phyloP scores from a whole-genome alignment of 2,888 invertebrate genomes.

The Drosophila emarginata region DNA sequence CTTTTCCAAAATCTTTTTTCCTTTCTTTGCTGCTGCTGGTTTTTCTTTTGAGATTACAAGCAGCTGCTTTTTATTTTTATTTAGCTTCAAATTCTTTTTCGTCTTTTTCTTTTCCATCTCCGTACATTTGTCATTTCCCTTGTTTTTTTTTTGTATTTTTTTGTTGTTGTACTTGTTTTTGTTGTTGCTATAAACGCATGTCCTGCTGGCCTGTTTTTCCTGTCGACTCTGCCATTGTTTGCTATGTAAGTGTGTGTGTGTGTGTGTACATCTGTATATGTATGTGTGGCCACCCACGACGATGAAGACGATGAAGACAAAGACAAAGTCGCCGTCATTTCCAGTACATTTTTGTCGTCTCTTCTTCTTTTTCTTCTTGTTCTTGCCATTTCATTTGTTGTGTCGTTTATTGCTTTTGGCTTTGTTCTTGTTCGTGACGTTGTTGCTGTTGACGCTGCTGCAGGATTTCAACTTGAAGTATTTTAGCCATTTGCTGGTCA shows the following conservation, averaged over 20 bases:
- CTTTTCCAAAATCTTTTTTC: neutral
- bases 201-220: constrained; percentile 44
- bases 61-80: constrained; percentile 52
- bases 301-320: constrained; percentile 51
- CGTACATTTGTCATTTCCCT: constrained; percentile 19
- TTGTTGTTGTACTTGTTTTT: neutral
- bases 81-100: constrained; percentile 33
- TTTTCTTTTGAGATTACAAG: constrained; percentile 41
- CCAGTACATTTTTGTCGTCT: constrained; percentile 54
- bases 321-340: constrained; percentile 63
- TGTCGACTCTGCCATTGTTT: constrained; percentile 53
- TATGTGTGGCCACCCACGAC: constrained; percentile 45
- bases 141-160: neutral
- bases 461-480: constrained; percentile 64
- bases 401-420: constrained; percentile 59
- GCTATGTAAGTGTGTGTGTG: constrained; percentile 48
- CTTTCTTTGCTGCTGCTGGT: neutral
- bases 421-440: constrained; percentile 36
- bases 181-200: constrained; percentile 27
- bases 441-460: constrained; percentile 19
- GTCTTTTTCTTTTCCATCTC: neutral
- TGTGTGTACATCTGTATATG: constrained; percentile 28
- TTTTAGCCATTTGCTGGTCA: constrained; percentile 72
- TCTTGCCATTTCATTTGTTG: constrained; percentile 61
- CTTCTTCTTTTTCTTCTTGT: constrained; percentile 7